Conservation (phyloP, 2,113 vertebrate species). For the Rhabdornis inornatus region DNA sequence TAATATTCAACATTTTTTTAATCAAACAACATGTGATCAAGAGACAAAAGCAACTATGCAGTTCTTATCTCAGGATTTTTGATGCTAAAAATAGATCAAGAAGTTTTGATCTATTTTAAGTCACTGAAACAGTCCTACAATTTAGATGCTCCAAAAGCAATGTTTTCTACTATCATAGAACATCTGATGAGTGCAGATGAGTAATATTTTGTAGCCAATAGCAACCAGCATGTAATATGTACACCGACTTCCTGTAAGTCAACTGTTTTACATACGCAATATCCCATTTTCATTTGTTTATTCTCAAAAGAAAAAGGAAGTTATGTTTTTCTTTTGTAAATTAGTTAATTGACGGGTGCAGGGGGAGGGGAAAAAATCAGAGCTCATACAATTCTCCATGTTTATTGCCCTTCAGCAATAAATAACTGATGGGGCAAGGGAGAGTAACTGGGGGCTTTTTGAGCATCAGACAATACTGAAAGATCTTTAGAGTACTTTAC, state of each 20-base stretch:
- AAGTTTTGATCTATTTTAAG: background rate
- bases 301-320: background rate
- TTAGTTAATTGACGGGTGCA: background rate
- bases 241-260: background rate
- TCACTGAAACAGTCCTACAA: background rate
- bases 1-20: background rate
- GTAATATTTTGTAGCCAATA: slow-evolving; percentile 48
- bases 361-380: background rate
- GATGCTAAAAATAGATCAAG: background rate
- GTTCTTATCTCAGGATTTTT: background rate
- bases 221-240: slow-evolving; percentile 9
- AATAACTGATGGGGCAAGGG: background rate
- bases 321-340: background rate
- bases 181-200: background rate
- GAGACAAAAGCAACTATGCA: background rate
- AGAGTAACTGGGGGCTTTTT: background rate
- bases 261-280: background rate
- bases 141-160: background rate
- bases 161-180: background rate
- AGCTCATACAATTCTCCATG: background rate
- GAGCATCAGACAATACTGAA: background rate
- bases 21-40: background rate
- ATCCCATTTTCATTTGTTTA: background rate
- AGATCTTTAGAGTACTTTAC: background rate
- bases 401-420: background rate